Evolutionary conservation across 2,888 invertebrate species (phyloP).

Genomic region (Sphinx pinastri): DNA sequence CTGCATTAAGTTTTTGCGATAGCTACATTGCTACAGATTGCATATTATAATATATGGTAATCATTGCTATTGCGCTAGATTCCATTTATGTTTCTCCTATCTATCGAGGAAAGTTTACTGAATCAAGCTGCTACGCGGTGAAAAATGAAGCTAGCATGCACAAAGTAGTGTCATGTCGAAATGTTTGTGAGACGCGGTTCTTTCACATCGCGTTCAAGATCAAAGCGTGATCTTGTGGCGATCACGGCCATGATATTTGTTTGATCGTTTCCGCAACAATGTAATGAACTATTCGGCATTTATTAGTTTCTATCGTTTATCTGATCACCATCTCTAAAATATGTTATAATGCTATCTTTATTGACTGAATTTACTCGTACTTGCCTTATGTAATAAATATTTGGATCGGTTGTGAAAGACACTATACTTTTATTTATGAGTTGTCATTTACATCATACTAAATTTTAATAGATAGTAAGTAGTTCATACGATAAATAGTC

Average conservation of each 20-base stretch:
- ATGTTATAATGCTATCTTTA: too few species aligned
- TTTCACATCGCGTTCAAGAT: conserved; percentile 51
- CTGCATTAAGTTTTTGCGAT: not conserved
- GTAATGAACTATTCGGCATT: not conserved
- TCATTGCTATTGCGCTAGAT: too few species aligned
- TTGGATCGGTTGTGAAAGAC: too few species aligned
- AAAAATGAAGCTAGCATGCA: not conserved
- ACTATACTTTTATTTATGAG: not conserved
- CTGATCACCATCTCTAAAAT: too few species aligned
- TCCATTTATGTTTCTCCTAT: too few species aligned
- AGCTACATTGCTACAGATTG: not conserved
- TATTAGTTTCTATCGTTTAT: not conserved
- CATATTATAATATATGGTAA: not conserved
- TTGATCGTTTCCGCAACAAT: conserved; percentile 2
- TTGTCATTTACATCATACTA: not conserved
- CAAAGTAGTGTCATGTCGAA: conserved; percentile 27
- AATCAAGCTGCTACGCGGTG: too few species aligned
- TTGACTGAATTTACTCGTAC: too few species aligned
- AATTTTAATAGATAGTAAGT: too few species aligned
- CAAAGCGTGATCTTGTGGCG: conserved; percentile 44
- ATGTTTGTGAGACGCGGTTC: conserved; percentile 35
- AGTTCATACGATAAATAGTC: too few species aligned
- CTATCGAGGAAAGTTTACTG: too few species aligned
- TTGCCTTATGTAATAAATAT: too few species aligned
- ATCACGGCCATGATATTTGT: conserved; percentile 38